Base-by-base conservation (phyloP, 2,797 vertebrate species). In the Sebastes baramenuke region DNA sequence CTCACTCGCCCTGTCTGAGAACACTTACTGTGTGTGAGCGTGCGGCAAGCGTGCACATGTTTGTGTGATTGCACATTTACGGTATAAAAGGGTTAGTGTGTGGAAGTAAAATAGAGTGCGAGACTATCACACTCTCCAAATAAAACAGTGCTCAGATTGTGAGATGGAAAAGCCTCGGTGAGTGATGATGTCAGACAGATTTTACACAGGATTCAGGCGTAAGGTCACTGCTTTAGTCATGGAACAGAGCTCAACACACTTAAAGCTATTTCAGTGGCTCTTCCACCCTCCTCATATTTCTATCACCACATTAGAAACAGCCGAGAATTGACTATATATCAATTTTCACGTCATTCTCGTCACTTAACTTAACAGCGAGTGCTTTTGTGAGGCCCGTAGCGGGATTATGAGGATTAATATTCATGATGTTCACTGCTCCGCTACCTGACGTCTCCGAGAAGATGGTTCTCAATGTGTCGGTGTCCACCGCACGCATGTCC, bases 111-210 rank as follows among this genome's bases (percentile, higher is more conserved):
- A 87, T 82, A 88, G 87, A 89, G 91, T 85, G 88, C 6, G 83
- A 91, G 90, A 75, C 82, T 77, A 86, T 92, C 89, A 84, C 80
- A 52, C 84, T 90, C 88, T 92, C 92, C 90, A 91, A 94, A 92
- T 92, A 91, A 93, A 94, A 91, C 89, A 90, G 82, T 14, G 72
- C 75, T 85, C 85, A 80, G 75, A 81, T 82, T 86, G 86, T 82
- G 59, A 86, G 77, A 85, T 89, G 91, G 89, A 92, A 91, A 93
- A 87, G 86, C 86, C 87, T 79, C 9, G 29, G 80, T 74, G 82
- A 87, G 79, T 92, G 91, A 94, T 88, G 85, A 94, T 88, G 85
- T 92, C 88, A 92, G 91, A 79, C 76, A 42, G 76, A 85, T 82
- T 90, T 89, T 88, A 88, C 82, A 49, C 82, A 75, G 82, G 81